phyloP scores from a whole-genome alignment of 1,140 invertebrate genomes.

The Copidosoma floridanum region DNA sequence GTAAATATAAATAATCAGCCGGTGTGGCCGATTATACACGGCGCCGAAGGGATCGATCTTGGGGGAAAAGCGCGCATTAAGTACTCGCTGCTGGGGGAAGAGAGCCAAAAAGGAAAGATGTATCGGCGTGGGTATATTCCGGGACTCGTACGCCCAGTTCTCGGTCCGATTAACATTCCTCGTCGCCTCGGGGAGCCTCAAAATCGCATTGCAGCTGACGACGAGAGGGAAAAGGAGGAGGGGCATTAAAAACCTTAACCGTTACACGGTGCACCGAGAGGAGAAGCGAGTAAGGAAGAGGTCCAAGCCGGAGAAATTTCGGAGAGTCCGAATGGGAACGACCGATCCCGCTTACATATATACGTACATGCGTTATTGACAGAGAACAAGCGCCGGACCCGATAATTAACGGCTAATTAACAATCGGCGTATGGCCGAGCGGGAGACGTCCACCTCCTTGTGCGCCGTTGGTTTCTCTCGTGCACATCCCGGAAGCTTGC shows the following conservation, averaged over 20 bases:
- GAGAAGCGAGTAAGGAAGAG: not conserved
- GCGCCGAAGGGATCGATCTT: constrained; percentile 7
- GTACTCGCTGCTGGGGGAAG: no score
- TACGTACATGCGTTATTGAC: constrained; percentile 9
- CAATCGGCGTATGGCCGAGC: constrained; percentile 29
- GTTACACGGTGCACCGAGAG: constrained; percentile 4
- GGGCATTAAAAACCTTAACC: constrained; percentile 22
- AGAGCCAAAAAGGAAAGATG: no score
- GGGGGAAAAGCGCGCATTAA: no score
- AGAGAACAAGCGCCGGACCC: constrained; percentile 17
- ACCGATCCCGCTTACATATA: not conserved
- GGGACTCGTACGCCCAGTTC: constrained; percentile 15
- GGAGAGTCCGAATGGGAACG: not conserved
- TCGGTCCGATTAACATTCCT: constrained; percentile 21
- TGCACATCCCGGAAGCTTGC: not conserved
- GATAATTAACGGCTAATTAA: constrained; percentile 47
- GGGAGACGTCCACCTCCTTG: constrained; percentile 21
- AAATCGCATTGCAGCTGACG: constrained; percentile 1
- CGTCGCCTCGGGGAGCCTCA: constrained; percentile 16
- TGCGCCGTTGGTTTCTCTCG: not conserved
- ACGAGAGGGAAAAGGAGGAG: no score
- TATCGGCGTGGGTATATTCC: no score
- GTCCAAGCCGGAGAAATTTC: not conserved
- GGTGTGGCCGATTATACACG: not conserved
- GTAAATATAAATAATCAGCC: constrained; percentile 19